Base-by-base conservation (phyloP, 2,113 vertebrate species). In the Lamprotornis superbus region DNA sequence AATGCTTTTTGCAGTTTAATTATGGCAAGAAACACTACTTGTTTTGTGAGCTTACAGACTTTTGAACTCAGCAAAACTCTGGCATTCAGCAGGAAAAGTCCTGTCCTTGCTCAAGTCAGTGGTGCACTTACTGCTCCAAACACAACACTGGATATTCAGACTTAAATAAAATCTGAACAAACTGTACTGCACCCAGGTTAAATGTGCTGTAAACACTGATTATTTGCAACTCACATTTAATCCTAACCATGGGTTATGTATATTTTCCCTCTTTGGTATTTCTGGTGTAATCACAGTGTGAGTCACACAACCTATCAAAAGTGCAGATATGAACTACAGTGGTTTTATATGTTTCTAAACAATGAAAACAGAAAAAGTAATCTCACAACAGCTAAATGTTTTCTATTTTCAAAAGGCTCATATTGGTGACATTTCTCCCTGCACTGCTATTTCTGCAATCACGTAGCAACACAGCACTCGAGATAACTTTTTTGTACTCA, bases 361-460 rank as follows among this genome's bases (percentile, higher is more conserved):
- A 97, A 92, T 78, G 75, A 92, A 93, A 95, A 90, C 89, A 93
- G 86, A 93, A 93, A 87, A 95, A 93, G 70, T 92, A 94, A 96
- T 95, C 92, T 87, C 79, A 90, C 83, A 91, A 92, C 84, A 94
- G 89, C 89, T 96, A 87, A 90, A 94, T 87, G 79, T 94, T 97
- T 93, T 96, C 92, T 97, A 22, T 96, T 97, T 97, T 97, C 92
- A 88, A 96, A 95, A 97, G 86, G 79, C 92, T 97, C 95, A 97
- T 97, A 96, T 44, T 97, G 94, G 93, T 95, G 96, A 90, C 79
- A 92, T 97, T 98, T 97, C 90, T 98, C 80, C 80, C 83, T 93
- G 89, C 76, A 61, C 93, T 92, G 74, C 83, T 94, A 81, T 90
- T 96, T 97, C 94, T 95, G 73, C 91, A 97, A 97, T 97, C 97